Base-by-base conservation (phyloP, 2,113 vertebrate species). In the Rallus limicola region DNA sequence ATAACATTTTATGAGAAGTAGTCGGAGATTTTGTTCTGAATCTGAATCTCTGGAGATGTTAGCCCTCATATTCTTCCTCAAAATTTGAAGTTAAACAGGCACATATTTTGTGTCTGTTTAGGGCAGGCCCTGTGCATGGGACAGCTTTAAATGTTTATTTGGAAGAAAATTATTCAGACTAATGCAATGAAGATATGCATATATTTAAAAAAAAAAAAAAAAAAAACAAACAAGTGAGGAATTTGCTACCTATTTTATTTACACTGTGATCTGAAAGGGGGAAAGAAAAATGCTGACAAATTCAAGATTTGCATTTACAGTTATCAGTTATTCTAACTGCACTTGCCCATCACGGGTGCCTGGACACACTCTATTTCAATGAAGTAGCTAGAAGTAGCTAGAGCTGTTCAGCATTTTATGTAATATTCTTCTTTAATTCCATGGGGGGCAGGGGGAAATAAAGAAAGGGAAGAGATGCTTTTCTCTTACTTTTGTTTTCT, bases 161-260 rank as follows among this genome's bases (percentile, higher is more conserved):
- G 33, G 62, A 74, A 63, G 31, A 63, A 8, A 48, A 67, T 67
- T 3, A 33, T 83, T 77, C 59, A 64, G 50, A 59, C 4, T 6
- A 19, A 6, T 38, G 67, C 14, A 63, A 52, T 14, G 38, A 46
- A 63, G 25, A 15, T n/a, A 28, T 38, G 29, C 6, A 28, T 3
- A 25, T n/a, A 28, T 2, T 2, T 52, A 20, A 59, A n/a, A 4
- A 0, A 34, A 31, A 44, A 28, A 33, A 25, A 59, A 31, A 20
- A 59, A n/a, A 4, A 0, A 34, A 33, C 40, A 28, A 33, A 25
- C 53, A 31, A 3, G 33, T 0, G 2, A 60, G 23, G 28, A 52
- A 52, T 48, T 92, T 62, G 10, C 10, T 63, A 8, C 0, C 1
- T 75, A 20, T 48, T 69, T 90, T 90, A 40, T 68, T 75, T 70